Percentiles rank a stretch among this genome's conserved stretches.
These are phyloP conservation scores for Nemotelus nigrinus DNA, from an alignment of 2,888 invertebrate species.

Conservation along the genomic window DNA sequence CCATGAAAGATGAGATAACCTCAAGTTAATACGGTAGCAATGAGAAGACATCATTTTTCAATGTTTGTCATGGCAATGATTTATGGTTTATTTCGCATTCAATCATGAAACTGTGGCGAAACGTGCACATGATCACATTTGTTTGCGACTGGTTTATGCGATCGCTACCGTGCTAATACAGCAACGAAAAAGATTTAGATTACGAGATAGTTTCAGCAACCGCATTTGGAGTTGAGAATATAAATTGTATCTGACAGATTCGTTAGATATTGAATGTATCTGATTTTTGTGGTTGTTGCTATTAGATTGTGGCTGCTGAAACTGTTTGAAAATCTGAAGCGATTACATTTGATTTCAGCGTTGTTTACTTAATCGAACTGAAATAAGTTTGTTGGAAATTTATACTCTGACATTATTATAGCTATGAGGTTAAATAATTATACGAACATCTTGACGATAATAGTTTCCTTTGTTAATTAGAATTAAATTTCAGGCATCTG, in stretches of 20 bases:
- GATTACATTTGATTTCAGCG: no score
- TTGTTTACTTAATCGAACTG: no score
- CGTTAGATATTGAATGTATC: no score
- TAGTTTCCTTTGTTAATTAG: no score
- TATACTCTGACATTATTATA: no score
- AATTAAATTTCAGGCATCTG: no score
- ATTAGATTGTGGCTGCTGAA: no score
- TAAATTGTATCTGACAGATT: not conserved
- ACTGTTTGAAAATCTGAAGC: no score
- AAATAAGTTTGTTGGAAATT: no score
- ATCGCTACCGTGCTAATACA: not conserved
- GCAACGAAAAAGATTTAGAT: not conserved
- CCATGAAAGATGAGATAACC: not conserved
- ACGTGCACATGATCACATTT: not conserved
- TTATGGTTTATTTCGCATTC: constrained; percentile 1
- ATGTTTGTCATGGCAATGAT: not conserved
- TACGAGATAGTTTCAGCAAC: not conserved
- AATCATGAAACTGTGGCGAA: not conserved
- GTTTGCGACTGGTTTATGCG: not conserved
- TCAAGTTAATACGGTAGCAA: constrained; percentile 5
- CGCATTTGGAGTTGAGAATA: not conserved
- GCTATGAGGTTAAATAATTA: no score
- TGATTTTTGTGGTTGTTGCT: no score
- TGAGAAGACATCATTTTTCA: constrained; percentile 5
- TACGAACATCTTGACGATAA: no score